Evolutionary conservation across 1,140 invertebrate genomes (phyloP).

Genomic region (Marisa cornuarietis): DNA sequence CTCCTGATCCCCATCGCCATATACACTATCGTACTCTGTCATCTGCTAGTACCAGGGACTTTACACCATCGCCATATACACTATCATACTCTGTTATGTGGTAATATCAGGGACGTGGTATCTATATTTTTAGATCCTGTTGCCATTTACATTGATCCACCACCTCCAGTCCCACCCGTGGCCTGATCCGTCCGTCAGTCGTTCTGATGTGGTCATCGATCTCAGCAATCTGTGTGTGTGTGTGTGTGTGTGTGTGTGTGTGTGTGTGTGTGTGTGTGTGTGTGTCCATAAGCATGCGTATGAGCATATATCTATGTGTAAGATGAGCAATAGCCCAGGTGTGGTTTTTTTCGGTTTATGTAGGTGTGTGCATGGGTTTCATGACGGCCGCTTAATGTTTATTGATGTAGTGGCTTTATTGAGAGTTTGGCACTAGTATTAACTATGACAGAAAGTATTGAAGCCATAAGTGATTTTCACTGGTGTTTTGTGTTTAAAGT

Average conservation of each 20-base stretch:
- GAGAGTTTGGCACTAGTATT: not conserved
- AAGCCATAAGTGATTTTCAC: not conserved
- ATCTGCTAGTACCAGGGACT: too few species aligned
- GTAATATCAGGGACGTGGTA: too few species aligned
- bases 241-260: not conserved
- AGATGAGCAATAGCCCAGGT: not conserved
- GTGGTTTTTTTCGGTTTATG: not conserved
- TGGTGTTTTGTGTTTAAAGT: not conserved
- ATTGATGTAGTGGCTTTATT: not conserved
- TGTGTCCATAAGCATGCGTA: not conserved
- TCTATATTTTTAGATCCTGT: too few species aligned
- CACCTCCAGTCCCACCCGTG: too few species aligned
- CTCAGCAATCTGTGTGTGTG: not conserved
- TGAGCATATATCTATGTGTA: not conserved
- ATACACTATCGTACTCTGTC: too few species aligned
- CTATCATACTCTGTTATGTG: too few species aligned
- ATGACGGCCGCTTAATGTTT: not conserved
- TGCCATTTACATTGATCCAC: too few species aligned
- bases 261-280: constrained; percentile 2
- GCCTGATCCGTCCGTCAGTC: too few species aligned
- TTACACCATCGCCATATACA: too few species aligned
- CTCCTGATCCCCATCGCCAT: too few species aligned
- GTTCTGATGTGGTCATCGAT: too few species aligned
- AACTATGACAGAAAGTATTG: not conserved
- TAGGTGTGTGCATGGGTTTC: not conserved